Percentiles rank a stretch among this genome's conserved stretches.
phyloP scores from a whole-genome alignment of 2,888 invertebrate species.

The Trissolcus japonicus region DNA sequence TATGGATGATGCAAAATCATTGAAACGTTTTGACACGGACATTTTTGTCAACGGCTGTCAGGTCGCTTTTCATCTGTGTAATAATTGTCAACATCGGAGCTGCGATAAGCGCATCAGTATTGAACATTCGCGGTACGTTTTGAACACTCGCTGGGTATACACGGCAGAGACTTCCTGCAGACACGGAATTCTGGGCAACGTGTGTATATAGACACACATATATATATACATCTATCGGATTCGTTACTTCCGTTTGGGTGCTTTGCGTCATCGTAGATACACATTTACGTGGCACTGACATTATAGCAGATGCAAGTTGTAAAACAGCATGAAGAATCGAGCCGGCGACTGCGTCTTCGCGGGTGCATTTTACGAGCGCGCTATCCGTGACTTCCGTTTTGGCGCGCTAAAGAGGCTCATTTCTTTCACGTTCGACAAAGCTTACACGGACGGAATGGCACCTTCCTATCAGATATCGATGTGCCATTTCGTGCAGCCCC shows the following conservation, averaged over 20 bases:
- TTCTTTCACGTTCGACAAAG: constrained; percentile 34
- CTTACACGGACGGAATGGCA: constrained; percentile 52
- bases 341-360: constrained; percentile 36
- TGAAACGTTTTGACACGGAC: constrained; percentile 17
- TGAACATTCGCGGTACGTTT: constrained; percentile 21
- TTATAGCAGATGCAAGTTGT: constrained; percentile 41
- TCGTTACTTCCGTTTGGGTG: constrained; percentile 71
- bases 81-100: constrained; percentile 38
- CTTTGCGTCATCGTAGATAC: constrained; percentile 51
- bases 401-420: constrained; percentile 60
- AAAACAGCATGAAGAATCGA: constrained; percentile 48
- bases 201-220: constrained; percentile 26
- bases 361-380: constrained; percentile 63
- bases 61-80: constrained; percentile 36
- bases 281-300: constrained; percentile 25
- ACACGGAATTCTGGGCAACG: constrained; percentile 30
- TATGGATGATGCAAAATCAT: constrained; percentile 19
- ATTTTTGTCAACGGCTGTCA: constrained; percentile 41
- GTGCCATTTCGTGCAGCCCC: constrained; percentile 46
- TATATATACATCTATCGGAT: constrained; percentile 57
- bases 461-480: constrained; percentile 65
- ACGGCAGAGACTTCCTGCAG: constrained; percentile 46
- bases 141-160: constrained; percentile 42
- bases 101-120: constrained; percentile 35
- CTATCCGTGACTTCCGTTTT: constrained; percentile 67